Conservation (phyloP, 2,888 invertebrate genomes). For the Cerastis rubricosa region DNA sequence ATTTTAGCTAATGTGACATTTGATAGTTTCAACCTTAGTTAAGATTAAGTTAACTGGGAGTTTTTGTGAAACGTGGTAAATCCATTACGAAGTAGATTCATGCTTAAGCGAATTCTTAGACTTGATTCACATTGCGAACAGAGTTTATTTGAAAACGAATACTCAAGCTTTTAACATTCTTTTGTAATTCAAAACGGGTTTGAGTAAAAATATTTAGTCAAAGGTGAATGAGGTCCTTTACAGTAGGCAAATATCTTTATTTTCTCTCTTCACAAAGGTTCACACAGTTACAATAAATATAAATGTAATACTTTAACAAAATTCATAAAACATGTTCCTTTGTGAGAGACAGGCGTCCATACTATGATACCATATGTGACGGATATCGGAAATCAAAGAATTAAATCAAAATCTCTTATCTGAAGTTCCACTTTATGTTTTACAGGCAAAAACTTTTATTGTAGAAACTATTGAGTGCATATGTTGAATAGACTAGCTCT, state of each 20-base stretch:
- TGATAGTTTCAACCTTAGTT: not conserved
- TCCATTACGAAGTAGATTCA: not conserved
- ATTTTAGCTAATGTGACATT: not conserved
- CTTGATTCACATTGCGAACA: not conserved
- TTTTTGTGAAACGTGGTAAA: not conserved
- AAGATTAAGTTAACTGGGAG: not conserved
- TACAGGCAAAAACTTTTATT: not conserved
- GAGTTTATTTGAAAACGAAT: slow-evolving; percentile 1
- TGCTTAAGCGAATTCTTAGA: not conserved
- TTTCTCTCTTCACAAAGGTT: no score
- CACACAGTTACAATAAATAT: no score
- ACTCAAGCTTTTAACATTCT: not conserved
- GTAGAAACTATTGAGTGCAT: not conserved
- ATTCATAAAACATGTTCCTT: no score
- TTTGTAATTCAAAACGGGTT: not conserved
- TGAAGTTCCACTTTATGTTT: not conserved
- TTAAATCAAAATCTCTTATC: not conserved
- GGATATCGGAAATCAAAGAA: not conserved
- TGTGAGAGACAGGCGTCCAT: no score
- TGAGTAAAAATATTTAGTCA: not conserved
- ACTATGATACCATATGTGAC: no score
- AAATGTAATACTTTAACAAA: no score
- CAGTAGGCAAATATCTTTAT: no score
- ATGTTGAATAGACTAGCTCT: not conserved
- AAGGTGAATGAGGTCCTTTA: not conserved